phyloP scores from a whole-genome alignment of 2,797 vertebrate genomes.

The Psittacula derbiana region DNA sequence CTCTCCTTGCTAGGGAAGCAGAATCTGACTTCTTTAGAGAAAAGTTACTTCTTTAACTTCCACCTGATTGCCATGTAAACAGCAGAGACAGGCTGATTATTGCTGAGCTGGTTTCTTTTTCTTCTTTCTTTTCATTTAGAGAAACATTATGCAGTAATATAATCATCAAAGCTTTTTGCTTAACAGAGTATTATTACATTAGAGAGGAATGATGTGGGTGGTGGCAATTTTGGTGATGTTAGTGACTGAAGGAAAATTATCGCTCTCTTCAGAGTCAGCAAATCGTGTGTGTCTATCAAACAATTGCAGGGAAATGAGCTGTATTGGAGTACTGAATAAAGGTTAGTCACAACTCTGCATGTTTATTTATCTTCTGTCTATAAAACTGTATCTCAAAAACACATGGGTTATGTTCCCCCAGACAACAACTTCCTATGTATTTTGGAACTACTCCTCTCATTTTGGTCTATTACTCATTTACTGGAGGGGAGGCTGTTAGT shows the following conservation, averaged over 20 bases:
- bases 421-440: neutral
- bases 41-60: neutral
- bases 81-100: slow-evolving; percentile 1
- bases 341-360: slow-evolving; percentile 42
- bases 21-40: neutral
- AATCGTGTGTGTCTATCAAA: slow-evolving; percentile 39
- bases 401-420: neutral
- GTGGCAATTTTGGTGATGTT: slow-evolving; percentile 45
- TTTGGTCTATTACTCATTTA: slow-evolving; percentile 22
- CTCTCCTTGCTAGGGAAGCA: neutral
- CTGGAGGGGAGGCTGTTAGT: neutral
- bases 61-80: neutral
- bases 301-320: slow-evolving; percentile 35
- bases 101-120: neutral
- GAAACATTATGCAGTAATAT: neutral
- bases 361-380: slow-evolving; percentile 42
- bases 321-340: slow-evolving; percentile 12
- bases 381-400: slow-evolving; percentile 7
- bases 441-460: neutral
- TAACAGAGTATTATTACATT: slow-evolving; percentile 37
- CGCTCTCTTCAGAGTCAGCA: slow-evolving; percentile 35
- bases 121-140: neutral
- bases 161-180: slow-evolving; percentile 33
- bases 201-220: slow-evolving; percentile 31
- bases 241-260: slow-evolving; percentile 46